Evolutionary conservation across 2,797 vertebrate species (phyloP), one percentile per base, ranked within the genome.

Genomic region (Tarsius wallacei): DNA sequence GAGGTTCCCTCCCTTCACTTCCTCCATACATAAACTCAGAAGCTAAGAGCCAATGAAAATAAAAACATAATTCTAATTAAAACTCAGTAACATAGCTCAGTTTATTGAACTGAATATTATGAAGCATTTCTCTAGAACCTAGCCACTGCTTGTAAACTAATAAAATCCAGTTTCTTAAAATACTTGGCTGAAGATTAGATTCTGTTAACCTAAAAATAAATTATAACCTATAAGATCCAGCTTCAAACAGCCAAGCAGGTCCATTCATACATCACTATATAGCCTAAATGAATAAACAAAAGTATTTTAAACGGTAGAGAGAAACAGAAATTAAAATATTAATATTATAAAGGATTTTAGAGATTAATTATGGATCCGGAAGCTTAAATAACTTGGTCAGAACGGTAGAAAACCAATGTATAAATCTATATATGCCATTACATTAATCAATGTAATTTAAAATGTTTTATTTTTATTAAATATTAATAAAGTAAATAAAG

Each of bases 141-240:
- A 76, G 12, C 26, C 36, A 74, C 59, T 73, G 53, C 51, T 15
- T 68, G 36, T 57, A 87, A 94, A 71, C 61, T 24, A 26, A 85
- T 26, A 91, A 80, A 92, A 89, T 64, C 49, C 42, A 55, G 11
- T 94, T 90, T 89, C 76, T 86, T 66, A 90, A 89, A 51, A 13
- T 84, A 77, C 24, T 68, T 42, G 2, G 51, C 42, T 74, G 5
- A 71, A 81, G 33, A 71, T 53, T 71, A 78, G 36, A 66, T 82
- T 70, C 53, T 90, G 26, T 70, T 21, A 90, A 28, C 22, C 63
- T 33, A 70, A 64, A 92, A 64, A 49, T 64, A 76, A 77, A 76
- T 33, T n/a, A 63, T 76, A 36, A 26, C 24, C 47, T 33, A 6
- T 19, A 77, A 51, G 21, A 77, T 77, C 3, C 22, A 77, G 42